Conservation (phyloP, 2,888 invertebrate species). For the Ctena decussata region DNA sequence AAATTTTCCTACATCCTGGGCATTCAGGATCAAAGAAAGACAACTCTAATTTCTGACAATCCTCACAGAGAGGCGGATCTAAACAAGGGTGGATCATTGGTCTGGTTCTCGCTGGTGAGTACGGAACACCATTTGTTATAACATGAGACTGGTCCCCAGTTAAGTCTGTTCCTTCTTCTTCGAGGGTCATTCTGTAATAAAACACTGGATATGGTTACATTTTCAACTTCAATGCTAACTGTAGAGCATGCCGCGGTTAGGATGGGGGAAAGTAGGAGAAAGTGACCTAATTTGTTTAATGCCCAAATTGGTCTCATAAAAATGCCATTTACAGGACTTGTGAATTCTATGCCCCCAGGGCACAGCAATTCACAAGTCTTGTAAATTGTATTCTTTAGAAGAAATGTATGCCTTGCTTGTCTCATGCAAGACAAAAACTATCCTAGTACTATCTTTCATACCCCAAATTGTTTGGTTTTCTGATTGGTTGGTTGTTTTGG, state of each 20-base stretch:
- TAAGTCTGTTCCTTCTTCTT: conserved; percentile 60
- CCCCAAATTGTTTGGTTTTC: too few relatives aligned
- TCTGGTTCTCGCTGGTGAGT: conserved; percentile 59
- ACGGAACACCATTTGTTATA: conserved; percentile 49
- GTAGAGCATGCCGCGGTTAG: background rate
- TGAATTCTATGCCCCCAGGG: too few relatives aligned
- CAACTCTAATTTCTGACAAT: conserved; percentile 86
- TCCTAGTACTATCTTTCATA: too few relatives aligned
- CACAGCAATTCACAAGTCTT: too few relatives aligned
- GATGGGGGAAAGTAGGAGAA: background rate
- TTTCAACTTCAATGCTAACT: background rate
- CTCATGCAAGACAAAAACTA: too few relatives aligned
- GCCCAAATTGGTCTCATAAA: too few relatives aligned
- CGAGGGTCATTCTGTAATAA: conserved; percentile 73
- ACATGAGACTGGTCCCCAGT: conserved; percentile 33
- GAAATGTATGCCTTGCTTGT: too few relatives aligned
- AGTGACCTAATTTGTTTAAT: too few relatives aligned
- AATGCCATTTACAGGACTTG: too few relatives aligned
- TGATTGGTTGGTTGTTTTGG: too few relatives aligned
- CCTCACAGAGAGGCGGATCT: conserved; percentile 87
- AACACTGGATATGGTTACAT: background rate
- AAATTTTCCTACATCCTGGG: conserved; percentile 86
- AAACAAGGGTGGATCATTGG: conserved; percentile 87
- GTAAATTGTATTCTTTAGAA: too few relatives aligned
- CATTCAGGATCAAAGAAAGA: conserved; percentile 88